A percentile compares a stretch with the other conserved stretches of the same genome.
Conservation (phyloP, 2,888 invertebrate genomes). For the Pristionchus exspectatus region DNA sequence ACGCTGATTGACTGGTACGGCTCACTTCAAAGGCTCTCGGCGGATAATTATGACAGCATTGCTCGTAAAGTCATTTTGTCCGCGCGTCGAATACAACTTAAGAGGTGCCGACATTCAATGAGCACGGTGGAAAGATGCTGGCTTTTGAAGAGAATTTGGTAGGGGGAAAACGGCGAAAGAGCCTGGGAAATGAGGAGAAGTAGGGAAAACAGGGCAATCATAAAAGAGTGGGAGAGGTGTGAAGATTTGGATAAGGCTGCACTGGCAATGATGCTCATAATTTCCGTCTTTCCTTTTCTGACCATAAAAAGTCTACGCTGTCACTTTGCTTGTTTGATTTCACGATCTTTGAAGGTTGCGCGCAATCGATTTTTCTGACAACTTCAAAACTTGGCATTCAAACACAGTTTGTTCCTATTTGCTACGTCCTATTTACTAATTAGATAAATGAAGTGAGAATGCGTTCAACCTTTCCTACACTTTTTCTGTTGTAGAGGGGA, state of each 20-base stretch:
- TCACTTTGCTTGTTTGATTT: neutral
- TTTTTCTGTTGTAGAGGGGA: neutral
- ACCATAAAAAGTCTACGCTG: neutral
- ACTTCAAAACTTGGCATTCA: neutral
- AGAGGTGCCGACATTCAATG: slow-evolving; percentile 18
- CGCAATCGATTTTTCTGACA: neutral
- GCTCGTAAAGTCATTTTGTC: slow-evolving; percentile 26
- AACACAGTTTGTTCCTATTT: too few species aligned
- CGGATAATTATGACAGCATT: neutral
- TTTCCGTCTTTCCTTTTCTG: neutral
- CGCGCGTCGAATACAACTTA: neutral
- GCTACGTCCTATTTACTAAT: neutral
- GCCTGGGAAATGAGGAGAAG: neutral
- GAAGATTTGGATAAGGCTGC: slow-evolving; percentile 39
- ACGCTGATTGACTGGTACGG: neutral
- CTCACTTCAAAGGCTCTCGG: neutral
- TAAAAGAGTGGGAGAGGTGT: slow-evolving; percentile 31
- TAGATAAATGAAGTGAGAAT: too few species aligned
- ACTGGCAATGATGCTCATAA: neutral
- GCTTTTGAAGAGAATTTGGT: neutral
- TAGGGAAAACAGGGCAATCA: neutral
- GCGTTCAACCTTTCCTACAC: too few species aligned
- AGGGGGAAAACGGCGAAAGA: neutral
- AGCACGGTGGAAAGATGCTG: neutral
- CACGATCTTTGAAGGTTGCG: neutral